Base-by-base conservation (phyloP, 2,888 invertebrate species). In the Andrena marginata region DNA sequence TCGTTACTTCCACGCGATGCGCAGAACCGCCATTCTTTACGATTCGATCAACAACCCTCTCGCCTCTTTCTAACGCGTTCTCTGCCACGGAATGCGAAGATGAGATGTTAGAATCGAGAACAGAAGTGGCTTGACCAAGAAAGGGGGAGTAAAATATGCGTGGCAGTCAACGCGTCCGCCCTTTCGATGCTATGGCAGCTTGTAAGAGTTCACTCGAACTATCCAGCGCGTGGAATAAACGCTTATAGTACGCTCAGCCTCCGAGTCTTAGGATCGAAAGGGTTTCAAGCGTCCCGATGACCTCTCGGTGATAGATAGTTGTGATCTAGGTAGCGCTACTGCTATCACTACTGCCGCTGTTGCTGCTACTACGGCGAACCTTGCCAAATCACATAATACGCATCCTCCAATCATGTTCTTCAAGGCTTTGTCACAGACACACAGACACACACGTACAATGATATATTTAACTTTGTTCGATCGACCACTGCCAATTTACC, bases 271-370 rank as follows among this genome's bases (percentile, higher is more conserved):
- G 49, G 59, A 68, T 73, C 67, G 49, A 67, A 67, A 70, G 63
- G 59, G 56, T 60, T 29, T 16, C 81, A 62, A 63, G 16, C 26
- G 31, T 78, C 79, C 69, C 26, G 77, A 88, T 85, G 86, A 86
- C 80, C 74, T 87, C 87, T 90, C 84, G 89, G 85, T 78, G 80
- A 82, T 64, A 80, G 75, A 86, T 86, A 86, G 83, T 82, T 85
- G 81, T 85, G 80, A 42, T 42, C 80, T 89, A 89, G 89, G 89
- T 87, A 90, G 85, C 82, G 88, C 87, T 86, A 84, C 89, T 89
- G 87, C 78, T 82, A 82, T 84, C 85, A 87, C 89, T 86, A 87
- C 86, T 83, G 86, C 89, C 86, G 89, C 85, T 87, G 84, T 81
- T 89, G 85, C 87, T 82, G 86, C 86, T 78, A 83, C 74, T 87